phyloP scores from a whole-genome alignment of 2,888 invertebrate genomes.

The Epistrophe eligans region DNA sequence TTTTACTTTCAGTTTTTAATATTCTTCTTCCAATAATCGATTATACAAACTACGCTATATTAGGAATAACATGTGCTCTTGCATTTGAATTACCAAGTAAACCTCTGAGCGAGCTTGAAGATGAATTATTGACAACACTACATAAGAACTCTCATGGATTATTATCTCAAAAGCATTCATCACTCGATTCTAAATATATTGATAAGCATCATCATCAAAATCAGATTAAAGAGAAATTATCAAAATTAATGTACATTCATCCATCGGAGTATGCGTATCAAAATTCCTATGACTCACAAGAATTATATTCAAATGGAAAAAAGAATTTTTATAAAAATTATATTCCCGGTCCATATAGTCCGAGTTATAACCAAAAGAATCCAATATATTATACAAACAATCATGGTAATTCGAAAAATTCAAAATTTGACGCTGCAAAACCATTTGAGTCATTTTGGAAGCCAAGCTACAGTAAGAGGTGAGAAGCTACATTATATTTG shows the following conservation, averaged over 20 bases:
- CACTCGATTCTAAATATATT: conserved; percentile 67
- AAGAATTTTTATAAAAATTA: not conserved
- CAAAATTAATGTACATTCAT: conserved; percentile 52
- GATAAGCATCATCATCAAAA: conserved; percentile 49
- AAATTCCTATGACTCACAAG: not conserved
- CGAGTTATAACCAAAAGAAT: not conserved
- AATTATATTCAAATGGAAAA: not conserved
- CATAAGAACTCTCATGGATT: conserved; percentile 80
- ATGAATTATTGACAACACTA: conserved; percentile 80
- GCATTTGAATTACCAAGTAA: conserved; percentile 91
- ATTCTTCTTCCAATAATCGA: conserved; percentile 83
- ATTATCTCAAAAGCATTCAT: conserved; percentile 79
- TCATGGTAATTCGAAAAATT: conserved; percentile 31
- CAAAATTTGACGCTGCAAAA: conserved; percentile 8
- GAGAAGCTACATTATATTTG: not conserved
- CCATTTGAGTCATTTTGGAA: not conserved
- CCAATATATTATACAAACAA: not conserved
- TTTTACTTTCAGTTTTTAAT: conserved; percentile 82
- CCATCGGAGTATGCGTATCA: conserved; percentile 51
- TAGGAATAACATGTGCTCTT: conserved; percentile 90
- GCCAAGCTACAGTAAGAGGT: conserved; percentile 28
- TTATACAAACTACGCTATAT: conserved; percentile 85
- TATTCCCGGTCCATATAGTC: conserved; percentile 25
- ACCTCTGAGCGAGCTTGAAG: conserved; percentile 83
- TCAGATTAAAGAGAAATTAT: conserved; percentile 13